A percentile compares a stretch with the other conserved stretches of the same genome.
Evolutionary conservation across 2,113 vertebrate species (phyloP).

Genomic region (Dunckerocampus dactyliophorus): DNA sequence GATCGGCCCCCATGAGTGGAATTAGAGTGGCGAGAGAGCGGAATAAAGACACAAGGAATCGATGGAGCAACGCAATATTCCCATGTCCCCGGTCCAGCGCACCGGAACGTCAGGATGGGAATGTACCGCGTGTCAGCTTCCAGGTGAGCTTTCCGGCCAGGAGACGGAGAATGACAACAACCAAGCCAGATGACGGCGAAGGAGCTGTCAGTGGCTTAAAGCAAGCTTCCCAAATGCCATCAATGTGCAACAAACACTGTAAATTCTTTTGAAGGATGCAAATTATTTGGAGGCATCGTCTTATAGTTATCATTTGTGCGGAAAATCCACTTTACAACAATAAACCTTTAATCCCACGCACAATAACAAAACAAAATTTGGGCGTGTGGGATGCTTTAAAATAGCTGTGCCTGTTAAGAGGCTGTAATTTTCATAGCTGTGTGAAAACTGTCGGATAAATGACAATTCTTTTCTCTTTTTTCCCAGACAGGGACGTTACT

Average conservation of each 20-base stretch:
- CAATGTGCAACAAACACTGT: constrained; percentile 1
- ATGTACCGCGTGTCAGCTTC: constrained; percentile 37
- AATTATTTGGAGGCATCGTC: constrained; percentile 9
- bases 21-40: constrained; percentile 47
- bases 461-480: constrained; percentile 40
- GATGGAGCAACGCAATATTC: constrained; percentile 59
- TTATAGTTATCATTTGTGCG: constrained; percentile 29
- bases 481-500: constrained; percentile 18
- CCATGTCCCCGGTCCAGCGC: constrained; percentile 55
- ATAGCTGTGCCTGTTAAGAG: constrained; percentile 32
- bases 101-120: constrained; percentile 47
- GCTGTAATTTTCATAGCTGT: constrained; percentile 50
- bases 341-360: constrained; percentile 45
- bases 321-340: constrained; percentile 44
- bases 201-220: constrained; percentile 1
- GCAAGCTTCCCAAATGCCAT: constrained; percentile 5
- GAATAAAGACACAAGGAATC: constrained; percentile 66
- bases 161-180: constrained; percentile 27
- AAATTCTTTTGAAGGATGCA: not conserved
- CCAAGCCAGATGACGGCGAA: constrained; percentile 4
- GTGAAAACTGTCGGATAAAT: constrained; percentile 41
- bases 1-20: constrained; percentile 51
- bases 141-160: constrained; percentile 56
- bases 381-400: constrained; percentile 60
- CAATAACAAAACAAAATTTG: constrained; percentile 42